Evolutionary conservation across 2,113 vertebrate genomes (phyloP).

Genomic region (Coptodon rendalli): DNA sequence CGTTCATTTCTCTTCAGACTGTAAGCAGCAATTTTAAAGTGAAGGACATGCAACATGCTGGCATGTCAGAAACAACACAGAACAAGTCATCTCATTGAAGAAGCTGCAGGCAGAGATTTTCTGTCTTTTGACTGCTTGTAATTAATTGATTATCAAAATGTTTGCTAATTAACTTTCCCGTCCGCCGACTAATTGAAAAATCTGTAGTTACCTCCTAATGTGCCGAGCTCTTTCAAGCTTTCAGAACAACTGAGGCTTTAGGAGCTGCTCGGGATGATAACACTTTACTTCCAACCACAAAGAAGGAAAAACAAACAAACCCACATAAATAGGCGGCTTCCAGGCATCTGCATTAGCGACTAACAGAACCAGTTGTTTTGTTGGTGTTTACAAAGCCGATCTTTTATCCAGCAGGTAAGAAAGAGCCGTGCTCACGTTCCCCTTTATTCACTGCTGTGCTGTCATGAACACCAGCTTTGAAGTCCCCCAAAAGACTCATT

Average conservation of each 20-base stretch:
- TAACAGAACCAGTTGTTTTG: background rate
- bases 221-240: background rate
- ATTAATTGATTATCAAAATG: background rate
- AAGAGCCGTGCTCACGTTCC: background rate
- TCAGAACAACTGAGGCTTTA: background rate
- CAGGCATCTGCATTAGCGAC: background rate
- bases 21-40: background rate
- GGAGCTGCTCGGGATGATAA: background rate
- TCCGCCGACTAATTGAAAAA: background rate
- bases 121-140: background rate
- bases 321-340: background rate
- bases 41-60: background rate
- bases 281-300: background rate
- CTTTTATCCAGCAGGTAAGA: conserved; percentile 30
- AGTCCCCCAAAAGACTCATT: conserved; percentile 8
- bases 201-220: background rate
- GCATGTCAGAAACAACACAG: background rate
- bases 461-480: background rate
- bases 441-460: background rate
- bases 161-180: background rate
- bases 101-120: background rate
- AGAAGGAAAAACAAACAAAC: background rate
- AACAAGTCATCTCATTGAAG: background rate
- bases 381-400: conserved; percentile 4
- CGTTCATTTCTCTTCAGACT: background rate